phyloP scores from a whole-genome alignment of 2,888 invertebrate genomes.

The Fragum whitleyi region DNA sequence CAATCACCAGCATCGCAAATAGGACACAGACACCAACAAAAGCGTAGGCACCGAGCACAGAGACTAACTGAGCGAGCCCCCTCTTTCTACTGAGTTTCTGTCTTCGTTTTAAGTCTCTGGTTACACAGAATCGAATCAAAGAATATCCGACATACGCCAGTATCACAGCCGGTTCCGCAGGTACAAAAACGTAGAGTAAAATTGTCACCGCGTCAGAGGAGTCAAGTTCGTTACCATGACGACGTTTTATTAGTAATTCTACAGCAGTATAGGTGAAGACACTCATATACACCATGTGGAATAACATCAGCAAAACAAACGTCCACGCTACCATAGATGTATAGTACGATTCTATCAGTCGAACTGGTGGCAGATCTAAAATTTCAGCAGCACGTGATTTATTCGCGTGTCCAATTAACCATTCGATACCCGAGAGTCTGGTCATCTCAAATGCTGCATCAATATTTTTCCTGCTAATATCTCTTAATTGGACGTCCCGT shows the following conservation, averaged over 20 bases:
- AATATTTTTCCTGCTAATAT: neutral
- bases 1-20: slow-evolving; percentile 73
- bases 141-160: slow-evolving; percentile 65
- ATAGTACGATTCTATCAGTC: slow-evolving; percentile 78
- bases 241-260: slow-evolving; percentile 64
- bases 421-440: slow-evolving; percentile 77
- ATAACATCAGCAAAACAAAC: slow-evolving; percentile 76
- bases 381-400: slow-evolving; percentile 76
- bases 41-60: slow-evolving; percentile 46
- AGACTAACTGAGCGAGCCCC: slow-evolving; percentile 36
- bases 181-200: slow-evolving; percentile 72
- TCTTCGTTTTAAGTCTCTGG: slow-evolving; percentile 44
- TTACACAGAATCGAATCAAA: slow-evolving; percentile 38
- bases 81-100: slow-evolving; percentile 44
- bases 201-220: slow-evolving; percentile 47
- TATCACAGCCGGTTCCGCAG: slow-evolving; percentile 74
- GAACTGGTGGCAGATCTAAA: slow-evolving; percentile 80
- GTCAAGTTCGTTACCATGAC: slow-evolving; percentile 56
- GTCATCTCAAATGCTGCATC: slow-evolving; percentile 15
- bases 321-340: slow-evolving; percentile 78
- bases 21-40: slow-evolving; percentile 57
- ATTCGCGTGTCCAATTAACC: slow-evolving; percentile 73
- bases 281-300: slow-evolving; percentile 82
- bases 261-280: slow-evolving; percentile 75
- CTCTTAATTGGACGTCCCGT: slow-evolving; percentile 24